Conservation (phyloP, 2,888 invertebrate genomes). For the Mythimna vitellina region DNA sequence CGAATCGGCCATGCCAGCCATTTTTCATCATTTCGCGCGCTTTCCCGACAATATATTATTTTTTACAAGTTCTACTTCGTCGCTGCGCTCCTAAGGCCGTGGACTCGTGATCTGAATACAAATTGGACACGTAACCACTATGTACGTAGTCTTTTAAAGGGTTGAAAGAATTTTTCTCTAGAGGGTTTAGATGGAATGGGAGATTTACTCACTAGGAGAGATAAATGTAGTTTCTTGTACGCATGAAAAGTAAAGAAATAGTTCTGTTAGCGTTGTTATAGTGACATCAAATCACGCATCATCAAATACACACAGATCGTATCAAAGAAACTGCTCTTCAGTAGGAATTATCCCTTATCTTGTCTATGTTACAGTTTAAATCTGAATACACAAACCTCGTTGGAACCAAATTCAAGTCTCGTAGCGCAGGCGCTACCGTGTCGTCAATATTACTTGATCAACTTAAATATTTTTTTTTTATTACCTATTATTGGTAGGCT, state of each 20-base stretch:
- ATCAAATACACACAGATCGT: too few species aligned
- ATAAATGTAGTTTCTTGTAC: not conserved
- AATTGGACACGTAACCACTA: conserved; percentile 63
- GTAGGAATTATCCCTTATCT: not conserved
- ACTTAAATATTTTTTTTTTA: too few species aligned
- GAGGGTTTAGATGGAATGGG: conserved; percentile 44
- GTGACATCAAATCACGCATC: not conserved
- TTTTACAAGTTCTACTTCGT: conserved; percentile 67
- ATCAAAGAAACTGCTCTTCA: too few species aligned
- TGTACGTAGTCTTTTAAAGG: conserved; percentile 56
- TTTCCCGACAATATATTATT: conserved; percentile 83
- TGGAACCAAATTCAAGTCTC: not conserved
- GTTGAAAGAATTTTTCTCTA: conserved; percentile 57
- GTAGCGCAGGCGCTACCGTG: not conserved
- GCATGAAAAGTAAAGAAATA: not conserved
- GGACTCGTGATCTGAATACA: conserved; percentile 71
- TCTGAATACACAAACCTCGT: too few species aligned
- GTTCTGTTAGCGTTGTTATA: not conserved
- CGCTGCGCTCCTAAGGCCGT: conserved; percentile 63
- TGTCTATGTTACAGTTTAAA: not conserved
- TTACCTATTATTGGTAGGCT: too few species aligned
- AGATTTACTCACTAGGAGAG: conserved; percentile 58
- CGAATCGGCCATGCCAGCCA: conserved; percentile 75
- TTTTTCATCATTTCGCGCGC: conserved; percentile 85
- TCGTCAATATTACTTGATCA: too few species aligned